These are phyloP conservation scores for Orchesella flavescens DNA, from an alignment of 2,888 invertebrate genomes.

Conservation along the genomic window DNA sequence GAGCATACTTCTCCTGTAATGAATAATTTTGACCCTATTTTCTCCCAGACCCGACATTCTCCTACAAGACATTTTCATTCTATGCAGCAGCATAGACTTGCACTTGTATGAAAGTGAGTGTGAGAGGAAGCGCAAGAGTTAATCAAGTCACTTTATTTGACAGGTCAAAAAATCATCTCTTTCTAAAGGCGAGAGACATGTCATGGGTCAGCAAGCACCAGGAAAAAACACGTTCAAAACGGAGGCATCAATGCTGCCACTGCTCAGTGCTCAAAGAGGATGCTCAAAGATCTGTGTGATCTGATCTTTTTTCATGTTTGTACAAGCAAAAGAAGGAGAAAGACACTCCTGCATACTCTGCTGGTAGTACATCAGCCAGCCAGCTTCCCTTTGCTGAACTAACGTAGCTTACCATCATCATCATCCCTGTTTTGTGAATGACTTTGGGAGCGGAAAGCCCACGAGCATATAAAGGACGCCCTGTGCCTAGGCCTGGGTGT, in stretches of 20 bases:
- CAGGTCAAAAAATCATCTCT: constrained; percentile 1
- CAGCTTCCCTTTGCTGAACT: no score
- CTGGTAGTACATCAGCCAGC: no score
- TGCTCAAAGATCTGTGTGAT: not conserved
- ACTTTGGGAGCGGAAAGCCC: no score
- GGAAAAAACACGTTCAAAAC: not conserved
- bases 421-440: no score
- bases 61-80: not conserved
- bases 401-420: no score
- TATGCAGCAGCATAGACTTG: not conserved
- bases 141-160: constrained; percentile 16
- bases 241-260: no score
- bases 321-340: not conserved
- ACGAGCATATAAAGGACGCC: no score
- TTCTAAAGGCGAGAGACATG: not conserved
- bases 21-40: no score
- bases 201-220: not conserved
- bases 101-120: not conserved
- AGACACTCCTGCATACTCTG: not conserved
- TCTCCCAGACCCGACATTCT: no score
- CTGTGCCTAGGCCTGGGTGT: no score
- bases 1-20: not conserved
- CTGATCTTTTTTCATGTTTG: not conserved
- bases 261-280: no score
- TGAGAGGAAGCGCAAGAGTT: not conserved